Base-by-base conservation (phyloP, 2,888 invertebrate genomes). In the Ligdia adustata region DNA sequence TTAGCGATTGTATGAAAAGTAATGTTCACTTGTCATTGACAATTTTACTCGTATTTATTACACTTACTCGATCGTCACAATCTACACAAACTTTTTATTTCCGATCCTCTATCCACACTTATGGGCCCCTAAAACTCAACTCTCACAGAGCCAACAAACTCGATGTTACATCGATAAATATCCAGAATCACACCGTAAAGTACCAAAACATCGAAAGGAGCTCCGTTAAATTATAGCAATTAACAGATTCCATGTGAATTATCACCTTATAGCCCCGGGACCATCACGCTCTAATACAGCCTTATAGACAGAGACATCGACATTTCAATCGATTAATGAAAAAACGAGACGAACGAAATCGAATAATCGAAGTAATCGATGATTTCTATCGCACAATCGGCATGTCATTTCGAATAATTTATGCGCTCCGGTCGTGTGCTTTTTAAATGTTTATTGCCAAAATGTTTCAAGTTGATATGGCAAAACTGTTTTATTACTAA, bases 211-310 rank as follows among this genome's bases (percentile, higher is more conserved):
- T 70, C 67, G 64, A 68, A n/a, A 72, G 76, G 67, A 78, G 70
- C 76, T 64, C 66, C 62, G 69, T 79, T 78, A 83, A 86, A 87
- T 86, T 80, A 79, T 77, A 72, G 72, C 81, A 80, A 87, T 86
- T 86, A 86, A 84, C 73, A 71, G 70, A 73, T 82, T 84, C 73
- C 75, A 75, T 70, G 83, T 84, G 82, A 79, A 79, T 83, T 82
- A 86, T 76, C 67, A 66, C 82, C 82, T 69, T 71, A 83, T 84
- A 76, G 85, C 86, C 85, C 60, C 64, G 49, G 78, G 83, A 70
- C 66, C 65, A 60, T 57, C 66, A 70, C 68, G 70, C 64, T 57
- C 64, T 73, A 71, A 79, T 76, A 77, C 73, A 77, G 22, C 62
- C 57, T 60, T 57, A 54, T 46, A 67, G 62, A 80, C 9, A 45